Conservation (phyloP, 2,113 vertebrate genomes). For the Chaenocephalus aceratus region DNA sequence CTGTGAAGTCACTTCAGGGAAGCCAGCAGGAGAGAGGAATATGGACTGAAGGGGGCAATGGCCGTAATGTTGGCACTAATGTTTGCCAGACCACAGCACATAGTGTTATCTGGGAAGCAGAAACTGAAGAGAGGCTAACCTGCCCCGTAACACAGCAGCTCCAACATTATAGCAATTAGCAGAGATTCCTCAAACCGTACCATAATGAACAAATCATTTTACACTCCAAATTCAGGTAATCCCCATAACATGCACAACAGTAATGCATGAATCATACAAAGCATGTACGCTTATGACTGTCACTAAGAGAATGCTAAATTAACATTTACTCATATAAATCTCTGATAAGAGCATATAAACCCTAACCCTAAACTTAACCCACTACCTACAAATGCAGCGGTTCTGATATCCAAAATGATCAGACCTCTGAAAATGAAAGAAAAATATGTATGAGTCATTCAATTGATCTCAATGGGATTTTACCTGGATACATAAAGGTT, state of each 20-base stretch:
- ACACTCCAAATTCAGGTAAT: too few relatives aligned
- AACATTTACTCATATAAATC: too few relatives aligned
- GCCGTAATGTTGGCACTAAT: slow-evolving; percentile 50
- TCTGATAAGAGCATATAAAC: too few relatives aligned
- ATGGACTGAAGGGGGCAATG: slow-evolving; percentile 38
- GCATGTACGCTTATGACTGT: background rate
- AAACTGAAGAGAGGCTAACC: slow-evolving; percentile 36
- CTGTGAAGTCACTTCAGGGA: slow-evolving; percentile 78
- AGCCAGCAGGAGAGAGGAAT: slow-evolving; percentile 58
- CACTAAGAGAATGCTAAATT: background rate
- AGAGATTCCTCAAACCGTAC: too few relatives aligned
- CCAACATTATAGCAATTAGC: background rate
- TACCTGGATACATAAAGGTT: too few relatives aligned
- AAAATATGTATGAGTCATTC: background rate
- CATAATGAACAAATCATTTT: too few relatives aligned
- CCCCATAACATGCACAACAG: too few relatives aligned
- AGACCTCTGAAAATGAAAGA: too few relatives aligned
- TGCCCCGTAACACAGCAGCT: slow-evolving; percentile 21
- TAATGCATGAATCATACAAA: background rate
- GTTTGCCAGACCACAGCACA: slow-evolving; percentile 69
- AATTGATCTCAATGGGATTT: too few relatives aligned
- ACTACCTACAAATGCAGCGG: too few relatives aligned
- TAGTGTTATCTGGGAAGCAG: slow-evolving; percentile 60
- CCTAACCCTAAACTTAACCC: too few relatives aligned
- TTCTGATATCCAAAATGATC: too few relatives aligned